Evolutionary conservation across 2,888 invertebrate genomes (phyloP), one percentile per base, ranked within the genome.

Genomic region (Diaperis boleti): DNA sequence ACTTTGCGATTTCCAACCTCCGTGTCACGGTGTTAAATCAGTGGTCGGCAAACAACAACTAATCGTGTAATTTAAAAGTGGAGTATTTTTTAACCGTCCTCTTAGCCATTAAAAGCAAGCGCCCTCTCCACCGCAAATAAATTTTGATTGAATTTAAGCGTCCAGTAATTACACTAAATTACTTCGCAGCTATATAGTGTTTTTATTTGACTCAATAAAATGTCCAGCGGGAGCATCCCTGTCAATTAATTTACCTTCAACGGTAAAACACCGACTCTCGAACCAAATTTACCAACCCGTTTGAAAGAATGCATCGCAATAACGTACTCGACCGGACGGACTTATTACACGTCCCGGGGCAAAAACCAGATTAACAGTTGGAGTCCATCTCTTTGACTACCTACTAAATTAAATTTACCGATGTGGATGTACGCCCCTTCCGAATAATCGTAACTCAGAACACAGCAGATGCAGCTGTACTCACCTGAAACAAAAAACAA

Each of bases 401-500:
- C 14, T 44, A 15, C 11, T 44, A 13, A 37, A 37, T 37, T 37
- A 11, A 11, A 5, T 5, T 37, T 13, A 11, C 11, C 3, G 37
- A 14, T 37, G n/a, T n/a, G n/a, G n/a, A n/a, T n/a, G n/a, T n/a
- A 4, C 14, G 3, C 33, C 10, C 8, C 10, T 33, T 7, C 10
- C 10, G 10, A 39, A 39, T 39, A 14, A 14, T 35, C 13, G 14
- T 13, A 20, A 20, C 42, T 42, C n/a, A 42, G 5, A 50, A 13
- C 6, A 2, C 8, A 29, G 14, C 8, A n/a, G 14, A 13, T 45
- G 13, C 18, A 5, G 20, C 8, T 15, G 13, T 26, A 67, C 69
- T 69, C 65, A 69, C 68, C 69, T 69, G 63, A 33, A 68, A 69
- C 59, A 66, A 64, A 69, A 33, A 49, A 61, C 35, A 61, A 47